Evolutionary conservation across 2,888 invertebrate species (phyloP).

Genomic region (Volucella inanis): DNA sequence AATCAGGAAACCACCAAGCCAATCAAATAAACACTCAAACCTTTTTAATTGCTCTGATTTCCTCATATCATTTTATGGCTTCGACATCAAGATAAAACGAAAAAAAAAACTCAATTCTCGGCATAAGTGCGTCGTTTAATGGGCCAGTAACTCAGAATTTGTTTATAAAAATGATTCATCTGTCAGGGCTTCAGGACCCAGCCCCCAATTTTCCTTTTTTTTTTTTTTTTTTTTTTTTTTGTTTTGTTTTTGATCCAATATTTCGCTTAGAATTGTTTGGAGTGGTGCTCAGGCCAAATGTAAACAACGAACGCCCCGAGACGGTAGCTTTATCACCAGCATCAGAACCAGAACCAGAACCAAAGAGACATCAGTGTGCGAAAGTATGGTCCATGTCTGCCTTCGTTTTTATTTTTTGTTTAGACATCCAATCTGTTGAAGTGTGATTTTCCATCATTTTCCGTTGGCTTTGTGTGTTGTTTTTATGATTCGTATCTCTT

Average conservation of each 20-base stretch:
- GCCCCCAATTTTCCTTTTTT: slow-evolving; percentile 13
- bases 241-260: background rate
- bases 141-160: slow-evolving; percentile 17
- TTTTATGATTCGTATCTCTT: slow-evolving; percentile 12
- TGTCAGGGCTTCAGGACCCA: slow-evolving; percentile 30
- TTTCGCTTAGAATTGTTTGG: slow-evolving; percentile 43
- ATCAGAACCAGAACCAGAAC: background rate
- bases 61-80: slow-evolving; percentile 22
- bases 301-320: slow-evolving; percentile 51
- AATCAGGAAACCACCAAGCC: slow-evolving; percentile 60
- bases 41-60: slow-evolving; percentile 60
- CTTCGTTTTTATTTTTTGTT: slow-evolving; percentile 70
- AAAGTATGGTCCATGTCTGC: slow-evolving; percentile 73
- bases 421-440: slow-evolving; percentile 73
- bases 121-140: slow-evolving; percentile 36
- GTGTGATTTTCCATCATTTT: slow-evolving; percentile 70
- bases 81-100: background rate
- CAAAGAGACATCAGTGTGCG: slow-evolving; percentile 47
- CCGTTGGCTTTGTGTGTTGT: slow-evolving; percentile 22
- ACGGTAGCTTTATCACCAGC: slow-evolving; percentile 23
- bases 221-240: background rate
- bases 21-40: slow-evolving; percentile 54
- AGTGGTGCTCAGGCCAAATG: slow-evolving; percentile 61
- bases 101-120: background rate
- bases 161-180: slow-evolving; percentile 56